These are phyloP conservation scores for Scortum barcoo DNA, from an alignment of 2,113 vertebrate species.

Conservation along the genomic window DNA sequence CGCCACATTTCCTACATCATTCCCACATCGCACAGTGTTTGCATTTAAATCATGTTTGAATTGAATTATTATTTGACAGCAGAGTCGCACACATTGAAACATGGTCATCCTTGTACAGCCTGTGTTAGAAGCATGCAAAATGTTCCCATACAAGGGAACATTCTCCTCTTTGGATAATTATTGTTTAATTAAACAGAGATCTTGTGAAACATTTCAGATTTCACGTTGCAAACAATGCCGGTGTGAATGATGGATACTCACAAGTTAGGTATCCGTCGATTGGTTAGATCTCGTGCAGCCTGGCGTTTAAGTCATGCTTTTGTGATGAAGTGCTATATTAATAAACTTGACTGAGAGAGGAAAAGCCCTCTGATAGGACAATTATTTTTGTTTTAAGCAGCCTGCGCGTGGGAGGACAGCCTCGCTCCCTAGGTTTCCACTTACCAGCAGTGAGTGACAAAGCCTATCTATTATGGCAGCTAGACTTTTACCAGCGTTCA, in stretches of 20 bases:
- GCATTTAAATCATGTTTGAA: not conserved
- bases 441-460: conserved; percentile 68
- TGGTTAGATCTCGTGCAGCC: not conserved
- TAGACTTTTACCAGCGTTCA: conserved; percentile 58
- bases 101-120: not conserved
- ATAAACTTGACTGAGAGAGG: conserved; percentile 46
- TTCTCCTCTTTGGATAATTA: not conserved
- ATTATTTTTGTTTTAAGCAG: conserved; percentile 68
- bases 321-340: conserved; percentile 47
- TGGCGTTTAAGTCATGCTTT: conserved; percentile 1
- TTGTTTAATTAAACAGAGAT: not conserved
- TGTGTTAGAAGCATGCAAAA: not conserved
- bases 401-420: conserved; percentile 62
- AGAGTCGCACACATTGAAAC: not conserved
- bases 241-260: not conserved
- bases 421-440: conserved; percentile 40
- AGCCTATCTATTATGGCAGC: conserved; percentile 69
- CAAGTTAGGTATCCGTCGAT: not conserved
- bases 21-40: not conserved
- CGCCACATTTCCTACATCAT: conserved; percentile 46
- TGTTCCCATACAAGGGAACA: not conserved
- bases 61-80: not conserved
- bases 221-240: not conserved
- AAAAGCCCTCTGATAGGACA: conserved; percentile 52
- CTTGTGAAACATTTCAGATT: not conserved